Percentiles rank a stretch among this genome's conserved stretches.
phyloP scores from a whole-genome alignment of 2,888 invertebrate genomes.

The Drosophila formosana region DNA sequence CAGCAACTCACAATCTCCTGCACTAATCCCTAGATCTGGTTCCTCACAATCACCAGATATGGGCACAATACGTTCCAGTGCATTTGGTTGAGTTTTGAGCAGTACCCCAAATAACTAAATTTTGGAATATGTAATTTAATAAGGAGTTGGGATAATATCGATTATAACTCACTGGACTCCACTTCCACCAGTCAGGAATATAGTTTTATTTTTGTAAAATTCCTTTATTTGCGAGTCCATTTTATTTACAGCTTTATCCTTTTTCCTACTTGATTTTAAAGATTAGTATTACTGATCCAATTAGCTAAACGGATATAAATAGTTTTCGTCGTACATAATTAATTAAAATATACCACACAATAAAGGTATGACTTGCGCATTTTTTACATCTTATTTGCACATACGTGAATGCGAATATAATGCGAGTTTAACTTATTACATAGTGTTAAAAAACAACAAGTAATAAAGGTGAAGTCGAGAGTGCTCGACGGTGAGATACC shows the following conservation, averaged over 20 bases:
- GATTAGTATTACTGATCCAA: not conserved
- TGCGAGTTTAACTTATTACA: too few relatives aligned
- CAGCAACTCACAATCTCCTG: constrained; percentile 78
- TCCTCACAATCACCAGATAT: constrained; percentile 84
- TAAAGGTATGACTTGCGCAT: too few relatives aligned
- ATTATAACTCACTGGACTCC: constrained; percentile 86
- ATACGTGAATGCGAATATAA: too few relatives aligned
- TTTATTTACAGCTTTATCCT: too few relatives aligned
- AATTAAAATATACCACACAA: too few relatives aligned
- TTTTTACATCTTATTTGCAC: too few relatives aligned
- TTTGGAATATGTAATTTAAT: too few relatives aligned
- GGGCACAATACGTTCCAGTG: constrained; percentile 75
- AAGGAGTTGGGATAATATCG: too few relatives aligned
- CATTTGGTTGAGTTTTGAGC: constrained; percentile 74
- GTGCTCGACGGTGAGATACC: too few relatives aligned
- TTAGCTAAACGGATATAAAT: not conserved
- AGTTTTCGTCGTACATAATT: too few relatives aligned
- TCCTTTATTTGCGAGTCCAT: not conserved
- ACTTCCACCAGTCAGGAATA: not conserved
- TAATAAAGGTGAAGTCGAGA: too few relatives aligned
- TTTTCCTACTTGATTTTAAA: not conserved
- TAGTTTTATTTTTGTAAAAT: not conserved
- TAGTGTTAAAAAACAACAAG: too few relatives aligned
- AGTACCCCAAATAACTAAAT: constrained; percentile 25
- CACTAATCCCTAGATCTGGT: constrained; percentile 83